Conservation (phyloP, 2,113 vertebrate genomes). For the Vidua macroura region DNA sequence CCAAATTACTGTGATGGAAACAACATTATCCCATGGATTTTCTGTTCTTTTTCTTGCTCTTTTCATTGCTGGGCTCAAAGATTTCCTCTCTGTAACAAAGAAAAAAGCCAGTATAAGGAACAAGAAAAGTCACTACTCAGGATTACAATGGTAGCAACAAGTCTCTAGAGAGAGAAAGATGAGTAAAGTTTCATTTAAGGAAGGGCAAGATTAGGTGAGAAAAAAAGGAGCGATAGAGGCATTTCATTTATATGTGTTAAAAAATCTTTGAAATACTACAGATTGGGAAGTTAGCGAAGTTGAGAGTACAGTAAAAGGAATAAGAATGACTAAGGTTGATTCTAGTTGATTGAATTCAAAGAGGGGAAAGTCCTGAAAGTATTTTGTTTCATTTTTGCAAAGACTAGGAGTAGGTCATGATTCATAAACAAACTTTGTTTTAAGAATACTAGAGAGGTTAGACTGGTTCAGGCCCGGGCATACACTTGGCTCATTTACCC, state of each 20-base stretch:
- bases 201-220: background rate
- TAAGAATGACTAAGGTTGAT: background rate
- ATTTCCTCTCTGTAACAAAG: background rate
- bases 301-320: background rate
- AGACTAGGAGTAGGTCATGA: background rate
- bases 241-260: background rate
- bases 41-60: background rate
- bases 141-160: background rate
- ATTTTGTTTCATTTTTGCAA: background rate
- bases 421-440: background rate
- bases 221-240: background rate
- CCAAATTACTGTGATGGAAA: background rate
- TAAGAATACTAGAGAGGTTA: background rate
- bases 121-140: background rate
- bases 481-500: background rate
- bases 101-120: background rate
- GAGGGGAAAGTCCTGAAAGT: background rate
- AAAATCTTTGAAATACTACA: background rate
- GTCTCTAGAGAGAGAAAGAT: background rate
- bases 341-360: background rate
- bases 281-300: background rate
- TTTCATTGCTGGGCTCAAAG: background rate
- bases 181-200: background rate
- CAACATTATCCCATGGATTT: background rate
- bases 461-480: background rate